A percentile compares a stretch with the other conserved stretches of the same genome.
Conservation (phyloP, 37 sponge, comb jelly and placozoan species). For the Chondrilla cf. caribensis region DNA sequence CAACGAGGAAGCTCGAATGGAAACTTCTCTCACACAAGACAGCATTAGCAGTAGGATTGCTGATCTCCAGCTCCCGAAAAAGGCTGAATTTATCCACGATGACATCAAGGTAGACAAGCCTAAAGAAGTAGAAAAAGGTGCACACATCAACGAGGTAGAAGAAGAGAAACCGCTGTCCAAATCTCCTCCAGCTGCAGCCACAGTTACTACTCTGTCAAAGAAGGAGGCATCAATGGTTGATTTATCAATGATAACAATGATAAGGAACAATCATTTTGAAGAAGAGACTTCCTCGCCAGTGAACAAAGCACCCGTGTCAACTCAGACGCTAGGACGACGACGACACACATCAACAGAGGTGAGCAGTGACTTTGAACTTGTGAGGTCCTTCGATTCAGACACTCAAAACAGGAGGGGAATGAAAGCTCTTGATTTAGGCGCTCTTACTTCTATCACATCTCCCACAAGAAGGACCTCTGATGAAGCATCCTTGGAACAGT, state of each 20-base stretch:
- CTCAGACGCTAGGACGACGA: too few relatives aligned
- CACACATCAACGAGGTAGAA: too few relatives aligned
- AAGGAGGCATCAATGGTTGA: constrained; percentile 20
- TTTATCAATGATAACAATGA: constrained; percentile 15
- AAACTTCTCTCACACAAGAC: not conserved
- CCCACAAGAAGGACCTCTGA: not conserved
- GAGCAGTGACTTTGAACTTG: not conserved
- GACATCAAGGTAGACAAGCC: not conserved
- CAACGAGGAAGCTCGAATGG: not conserved
- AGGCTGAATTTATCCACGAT: constrained; percentile 6
- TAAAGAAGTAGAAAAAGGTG: not conserved
- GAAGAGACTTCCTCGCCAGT: not conserved
- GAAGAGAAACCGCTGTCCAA: not conserved
- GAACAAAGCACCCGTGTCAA: not conserved
- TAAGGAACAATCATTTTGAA: not conserved
- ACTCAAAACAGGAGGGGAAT: not conserved
- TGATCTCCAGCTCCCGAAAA: not conserved
- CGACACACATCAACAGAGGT: not conserved
- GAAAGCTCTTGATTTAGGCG: not conserved
- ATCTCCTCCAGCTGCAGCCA: not conserved
- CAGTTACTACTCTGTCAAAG: constrained; percentile 10
- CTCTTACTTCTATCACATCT: not conserved
- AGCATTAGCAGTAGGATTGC: not conserved
- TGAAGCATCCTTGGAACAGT: not conserved
- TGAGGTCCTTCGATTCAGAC: not conserved